Evolutionary conservation across 1,140 invertebrate genomes (phyloP).

Genomic region (Drosophila oshimai): DNA sequence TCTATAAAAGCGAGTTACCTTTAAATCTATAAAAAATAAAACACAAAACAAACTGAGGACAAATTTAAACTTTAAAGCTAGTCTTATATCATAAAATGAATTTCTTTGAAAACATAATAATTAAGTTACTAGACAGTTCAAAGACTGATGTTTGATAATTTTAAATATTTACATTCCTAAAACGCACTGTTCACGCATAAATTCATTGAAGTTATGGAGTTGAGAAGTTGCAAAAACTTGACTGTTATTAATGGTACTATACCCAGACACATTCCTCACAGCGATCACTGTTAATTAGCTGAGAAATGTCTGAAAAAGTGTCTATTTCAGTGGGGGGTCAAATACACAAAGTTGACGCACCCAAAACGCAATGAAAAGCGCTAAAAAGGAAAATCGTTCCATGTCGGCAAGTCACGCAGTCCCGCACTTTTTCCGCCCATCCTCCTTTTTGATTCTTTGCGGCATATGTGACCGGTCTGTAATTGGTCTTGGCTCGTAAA

Average conservation of each 20-base stretch:
- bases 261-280: conserved; percentile 18
- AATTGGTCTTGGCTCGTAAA: conserved; percentile 74
- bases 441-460: conserved; percentile 10
- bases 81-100: too few relatives aligned
- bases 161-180: neutral
- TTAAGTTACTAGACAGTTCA: too few relatives aligned
- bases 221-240: neutral
- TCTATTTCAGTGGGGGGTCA: conserved; percentile 15
- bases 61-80: too few relatives aligned
- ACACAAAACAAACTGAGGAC: too few relatives aligned
- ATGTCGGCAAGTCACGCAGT: conserved; percentile 58
- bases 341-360: conserved; percentile 53
- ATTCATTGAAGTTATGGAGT: neutral
- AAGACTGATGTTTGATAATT: too few relatives aligned
- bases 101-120: too few relatives aligned
- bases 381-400: conserved; percentile 22
- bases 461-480: conserved; percentile 44
- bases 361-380: conserved; percentile 39
- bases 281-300: conserved; percentile 66
- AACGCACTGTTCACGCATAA: neutral
- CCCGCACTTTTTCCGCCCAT: conserved; percentile 2
- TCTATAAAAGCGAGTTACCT: too few relatives aligned
- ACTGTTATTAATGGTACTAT: conserved; percentile 12
- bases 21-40: too few relatives aligned
- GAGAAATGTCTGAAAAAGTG: conserved; percentile 31